Conservation (phyloP, 2,113 vertebrate genomes). For the Gallinago undulata region DNA sequence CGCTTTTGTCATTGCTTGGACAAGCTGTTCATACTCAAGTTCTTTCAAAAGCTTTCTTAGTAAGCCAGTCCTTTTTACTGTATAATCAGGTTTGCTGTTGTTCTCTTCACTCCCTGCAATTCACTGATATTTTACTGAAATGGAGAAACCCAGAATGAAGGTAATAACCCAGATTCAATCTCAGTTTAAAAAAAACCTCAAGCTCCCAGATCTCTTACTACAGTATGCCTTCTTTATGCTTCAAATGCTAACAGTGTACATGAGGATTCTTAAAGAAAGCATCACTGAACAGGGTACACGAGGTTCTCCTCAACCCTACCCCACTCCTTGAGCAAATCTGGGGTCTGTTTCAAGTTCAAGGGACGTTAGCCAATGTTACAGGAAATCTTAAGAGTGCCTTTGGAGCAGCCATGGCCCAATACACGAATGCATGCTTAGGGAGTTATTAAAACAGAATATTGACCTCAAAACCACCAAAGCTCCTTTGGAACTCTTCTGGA, state of each 20-base stretch:
- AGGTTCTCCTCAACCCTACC: not conserved
- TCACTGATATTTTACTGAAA: not conserved
- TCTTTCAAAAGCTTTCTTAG: constrained; percentile 2
- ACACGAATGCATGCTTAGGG: not conserved
- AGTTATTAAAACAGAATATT: constrained; percentile 20
- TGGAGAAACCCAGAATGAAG: not conserved
- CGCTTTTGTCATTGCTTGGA: not conserved
- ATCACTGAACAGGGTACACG: not conserved
- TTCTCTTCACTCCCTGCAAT: not conserved
- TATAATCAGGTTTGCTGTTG: not conserved
- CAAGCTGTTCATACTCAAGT: not conserved
- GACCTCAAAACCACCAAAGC: constrained; percentile 16
- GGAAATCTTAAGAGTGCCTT: not conserved
- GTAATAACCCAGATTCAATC: not conserved
- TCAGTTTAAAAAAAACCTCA: not conserved
- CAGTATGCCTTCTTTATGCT: not conserved
- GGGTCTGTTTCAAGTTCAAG: not conserved
- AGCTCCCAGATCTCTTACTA: not conserved
- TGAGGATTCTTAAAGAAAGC: not conserved
- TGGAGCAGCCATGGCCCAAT: not conserved
- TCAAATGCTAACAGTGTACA: not conserved
- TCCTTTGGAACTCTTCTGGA: not conserved
- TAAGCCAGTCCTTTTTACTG: not conserved
- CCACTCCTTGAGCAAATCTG: not conserved
- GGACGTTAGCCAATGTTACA: not conserved